Conservation (phyloP, 1,140 invertebrate species). For the Euura lappo region DNA sequence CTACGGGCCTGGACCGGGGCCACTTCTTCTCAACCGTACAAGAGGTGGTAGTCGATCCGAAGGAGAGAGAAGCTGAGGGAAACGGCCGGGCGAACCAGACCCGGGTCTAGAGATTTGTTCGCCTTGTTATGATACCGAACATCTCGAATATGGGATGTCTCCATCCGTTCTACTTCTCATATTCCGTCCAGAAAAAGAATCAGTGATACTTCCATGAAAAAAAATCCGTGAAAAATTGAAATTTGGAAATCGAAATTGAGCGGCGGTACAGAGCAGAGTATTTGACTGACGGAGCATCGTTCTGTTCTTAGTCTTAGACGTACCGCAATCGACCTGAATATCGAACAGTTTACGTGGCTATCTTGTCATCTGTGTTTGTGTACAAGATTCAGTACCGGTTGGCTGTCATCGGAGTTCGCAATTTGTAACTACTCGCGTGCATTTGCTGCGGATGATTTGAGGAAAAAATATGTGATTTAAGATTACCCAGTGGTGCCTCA, state of each 20-base stretch:
- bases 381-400: background rate
- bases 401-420: background rate
- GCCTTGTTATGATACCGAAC: background rate
- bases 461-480: constrained; percentile 32
- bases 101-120: background rate
- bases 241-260: background rate
- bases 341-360: background rate
- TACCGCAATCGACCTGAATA: background rate
- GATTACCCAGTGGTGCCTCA: constrained; percentile 23
- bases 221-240: background rate
- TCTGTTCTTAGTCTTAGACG: background rate
- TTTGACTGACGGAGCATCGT: background rate
- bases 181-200: background rate
- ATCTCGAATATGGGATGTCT: background rate
- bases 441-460: background rate
- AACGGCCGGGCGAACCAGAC: background rate
- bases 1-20: constrained; percentile 31
- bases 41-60: background rate
- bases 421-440: background rate
- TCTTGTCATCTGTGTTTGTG: no score
- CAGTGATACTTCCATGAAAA: background rate
- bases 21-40: background rate
- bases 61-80: background rate
- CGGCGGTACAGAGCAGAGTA: background rate
- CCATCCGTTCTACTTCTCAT: background rate